Percentiles rank a stretch among this genome's conserved stretches.
phyloP scores from a whole-genome alignment of 2,797 vertebrate species.

The Vireo griseus region DNA sequence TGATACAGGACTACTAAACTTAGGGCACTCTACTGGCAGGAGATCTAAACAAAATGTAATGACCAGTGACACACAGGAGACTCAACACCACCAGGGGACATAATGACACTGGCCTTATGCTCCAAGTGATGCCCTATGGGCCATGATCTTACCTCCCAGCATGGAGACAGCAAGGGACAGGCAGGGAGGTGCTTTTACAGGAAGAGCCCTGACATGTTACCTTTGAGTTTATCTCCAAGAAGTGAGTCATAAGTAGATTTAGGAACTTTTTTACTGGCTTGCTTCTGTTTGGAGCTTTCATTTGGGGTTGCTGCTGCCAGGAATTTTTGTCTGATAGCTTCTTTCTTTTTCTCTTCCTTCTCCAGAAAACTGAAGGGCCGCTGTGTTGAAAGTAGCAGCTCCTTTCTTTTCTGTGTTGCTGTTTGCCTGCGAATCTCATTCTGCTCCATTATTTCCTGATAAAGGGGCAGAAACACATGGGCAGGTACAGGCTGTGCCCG shows the following conservation, averaged over 20 bases:
- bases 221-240: constrained; percentile 79
- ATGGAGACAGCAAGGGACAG: not conserved
- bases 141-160: not conserved
- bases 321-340: constrained; percentile 68
- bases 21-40: not conserved
- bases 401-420: constrained; percentile 81
- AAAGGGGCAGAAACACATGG: constrained; percentile 81
- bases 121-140: not conserved
- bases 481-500: constrained; percentile 83
- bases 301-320: constrained; percentile 43
- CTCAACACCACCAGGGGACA: not conserved
- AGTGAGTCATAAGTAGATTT: constrained; percentile 72
- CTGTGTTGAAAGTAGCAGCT: constrained; percentile 84
- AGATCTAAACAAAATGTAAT: not conserved
- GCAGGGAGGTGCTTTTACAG: not conserved
- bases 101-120: not conserved
- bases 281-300: constrained; percentile 54
- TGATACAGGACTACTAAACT: not conserved
- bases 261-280: constrained; percentile 65
- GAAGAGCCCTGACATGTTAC: constrained; percentile 67
- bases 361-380: constrained; percentile 88
- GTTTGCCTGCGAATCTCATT: constrained; percentile 80
- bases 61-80: not conserved
- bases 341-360: constrained; percentile 81
- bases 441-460: constrained; percentile 78